Conservation (phyloP, 1,140 invertebrate species). For the Sitophilus oryzae region DNA sequence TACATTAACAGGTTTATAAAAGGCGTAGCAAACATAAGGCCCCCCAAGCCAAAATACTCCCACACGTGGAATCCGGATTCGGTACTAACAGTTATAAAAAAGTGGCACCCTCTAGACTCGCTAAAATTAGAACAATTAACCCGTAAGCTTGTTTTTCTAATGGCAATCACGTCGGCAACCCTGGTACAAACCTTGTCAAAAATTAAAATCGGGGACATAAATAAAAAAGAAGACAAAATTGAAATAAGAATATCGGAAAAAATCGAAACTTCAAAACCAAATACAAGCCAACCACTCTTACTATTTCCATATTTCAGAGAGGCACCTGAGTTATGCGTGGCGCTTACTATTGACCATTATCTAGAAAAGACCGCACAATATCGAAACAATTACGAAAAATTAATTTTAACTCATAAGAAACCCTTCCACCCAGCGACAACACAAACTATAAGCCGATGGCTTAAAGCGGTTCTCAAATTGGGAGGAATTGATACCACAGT, state of each 20-base stretch:
- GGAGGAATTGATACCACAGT: conserved; percentile 27
- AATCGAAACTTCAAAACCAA: not conserved
- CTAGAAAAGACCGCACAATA: no score
- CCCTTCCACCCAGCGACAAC: conserved; percentile 23
- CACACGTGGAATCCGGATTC: not conserved
- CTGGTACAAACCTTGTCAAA: conserved; percentile 1
- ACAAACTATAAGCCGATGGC: conserved; percentile 33
- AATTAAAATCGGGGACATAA: conserved; percentile 2
- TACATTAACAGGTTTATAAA: conserved; percentile 1
- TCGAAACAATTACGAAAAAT: no score
- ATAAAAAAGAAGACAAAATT: not conserved
- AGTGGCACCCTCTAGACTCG: not conserved
- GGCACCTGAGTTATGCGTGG: not conserved
- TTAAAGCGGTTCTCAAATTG: conserved; percentile 22
- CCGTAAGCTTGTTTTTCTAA: not conserved
- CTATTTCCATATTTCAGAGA: not conserved
- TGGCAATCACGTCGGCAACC: not conserved
- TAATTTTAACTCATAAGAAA: conserved; percentile 26
- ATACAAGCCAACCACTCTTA: not conserved
- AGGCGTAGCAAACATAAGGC: not conserved
- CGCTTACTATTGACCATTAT: no score
- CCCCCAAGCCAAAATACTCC: not conserved
- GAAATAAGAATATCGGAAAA: not conserved
- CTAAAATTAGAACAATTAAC: not conserved
- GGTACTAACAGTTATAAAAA: not conserved